Conservation (phyloP, 1,140 invertebrate species). For the Drosophila micromelanica region DNA sequence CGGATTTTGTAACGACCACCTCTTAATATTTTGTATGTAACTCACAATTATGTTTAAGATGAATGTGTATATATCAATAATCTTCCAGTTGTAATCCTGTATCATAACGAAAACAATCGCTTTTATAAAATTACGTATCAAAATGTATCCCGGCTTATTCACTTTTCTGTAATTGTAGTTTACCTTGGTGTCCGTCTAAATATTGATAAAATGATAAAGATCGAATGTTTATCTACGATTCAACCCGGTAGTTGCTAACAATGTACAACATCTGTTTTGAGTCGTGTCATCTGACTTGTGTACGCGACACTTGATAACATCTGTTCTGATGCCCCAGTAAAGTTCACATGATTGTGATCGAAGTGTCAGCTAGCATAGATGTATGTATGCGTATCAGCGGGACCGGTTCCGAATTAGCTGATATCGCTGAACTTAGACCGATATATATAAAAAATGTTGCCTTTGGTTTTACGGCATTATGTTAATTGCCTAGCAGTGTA, state of each 20-base stretch:
- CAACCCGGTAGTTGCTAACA: slow-evolving; percentile 8
- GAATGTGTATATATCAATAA: slow-evolving; percentile 60
- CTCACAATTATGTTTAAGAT: slow-evolving; percentile 62
- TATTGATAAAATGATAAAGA: not conserved
- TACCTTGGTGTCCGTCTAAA: not conserved
- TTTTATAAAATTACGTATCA: slow-evolving; percentile 61
- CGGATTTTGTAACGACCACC: slow-evolving; percentile 36
- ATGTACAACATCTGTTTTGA: slow-evolving; percentile 28
- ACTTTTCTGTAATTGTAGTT: not conserved
- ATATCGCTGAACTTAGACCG: too few relatives aligned
- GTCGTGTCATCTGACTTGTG: slow-evolving; percentile 2
- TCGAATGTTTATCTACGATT: slow-evolving; percentile 14
- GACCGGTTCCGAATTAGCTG: not conserved
- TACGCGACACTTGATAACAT: slow-evolving; percentile 9
- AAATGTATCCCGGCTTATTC: not conserved
- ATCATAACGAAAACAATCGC: slow-evolving; percentile 39
- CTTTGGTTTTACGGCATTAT: too few relatives aligned
- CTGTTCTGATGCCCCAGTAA: slow-evolving; percentile 5
- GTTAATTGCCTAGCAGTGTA: too few relatives aligned
- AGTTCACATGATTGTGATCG: slow-evolving; percentile 1
- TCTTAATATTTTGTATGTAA: slow-evolving; percentile 45
- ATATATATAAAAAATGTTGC: too few relatives aligned
- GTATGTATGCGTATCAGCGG: too few relatives aligned
- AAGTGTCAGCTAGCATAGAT: not conserved
- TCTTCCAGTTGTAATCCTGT: slow-evolving; percentile 68